Evolutionary conservation across 2,113 vertebrate genomes (phyloP), one percentile per base, ranked within the genome.

Genomic region (Chaetodon trifascialis): DNA sequence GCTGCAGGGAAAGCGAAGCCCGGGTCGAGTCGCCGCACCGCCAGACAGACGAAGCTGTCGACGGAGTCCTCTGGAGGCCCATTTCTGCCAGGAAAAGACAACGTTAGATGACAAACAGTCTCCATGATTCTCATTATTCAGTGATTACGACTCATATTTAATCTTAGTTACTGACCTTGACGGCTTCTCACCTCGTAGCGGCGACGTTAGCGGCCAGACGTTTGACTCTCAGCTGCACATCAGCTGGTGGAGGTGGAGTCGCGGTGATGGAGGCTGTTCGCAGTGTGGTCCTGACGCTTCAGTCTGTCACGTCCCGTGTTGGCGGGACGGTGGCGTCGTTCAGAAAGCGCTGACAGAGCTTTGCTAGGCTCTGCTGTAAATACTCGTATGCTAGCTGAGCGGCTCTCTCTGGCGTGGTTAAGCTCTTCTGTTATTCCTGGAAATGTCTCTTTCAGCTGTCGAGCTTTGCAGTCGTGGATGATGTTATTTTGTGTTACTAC

Each of bases 311-410:
- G 83, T 42, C 38, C 62, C 10, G 54, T 60, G 82, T 56, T 23
- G 52, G 49, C 71, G 63, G n/a, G 36, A 79, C 19, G 49, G 15
- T 68, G 76, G 52, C 76, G 52, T 84, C 54, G 34, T 58, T 62
- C 23, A 81, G 64, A 67, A 88, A 73, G 71, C 83, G 68, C 82
- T 86, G 83, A 84, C 83, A 66, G 23, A 7, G 7, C 10, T 72
- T 71, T 80, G 82, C 87, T 76, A 77, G 82, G 75, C 34, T 86
- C 42, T 47, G n/a, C 69, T 93, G 85, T 92, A 89, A 62, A 88
- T 89, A 85, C 44, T 78, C 5, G 38, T 79, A 8, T 40, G 44
- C 66, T 73, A 80, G 51, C 56, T 16, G 78, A 86, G 84, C 83
- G 78, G 21, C 23, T 81, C 34, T 58, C 54, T 86, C 69, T 84